A percentile compares a stretch with the other conserved stretches of the same genome.
phyloP scores from a whole-genome alignment of 1,140 invertebrate species.

The Paracyclopina nana region DNA sequence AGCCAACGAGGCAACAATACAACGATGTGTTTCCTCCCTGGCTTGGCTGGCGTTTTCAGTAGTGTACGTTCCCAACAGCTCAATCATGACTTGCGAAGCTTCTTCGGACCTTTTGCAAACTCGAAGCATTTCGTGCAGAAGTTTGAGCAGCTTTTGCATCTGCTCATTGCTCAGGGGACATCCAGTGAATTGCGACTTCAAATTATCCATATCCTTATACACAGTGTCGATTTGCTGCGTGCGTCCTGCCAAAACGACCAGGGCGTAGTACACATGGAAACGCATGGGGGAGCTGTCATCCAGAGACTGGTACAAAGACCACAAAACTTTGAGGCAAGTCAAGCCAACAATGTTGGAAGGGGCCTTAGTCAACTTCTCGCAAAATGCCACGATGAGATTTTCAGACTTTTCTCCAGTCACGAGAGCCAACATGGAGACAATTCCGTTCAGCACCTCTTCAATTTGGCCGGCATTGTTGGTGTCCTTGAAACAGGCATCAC shows the following conservation, averaged over 20 bases:
- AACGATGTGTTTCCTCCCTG: slow-evolving; percentile 83
- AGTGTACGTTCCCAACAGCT: slow-evolving; percentile 82
- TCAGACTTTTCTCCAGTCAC: slow-evolving; percentile 49
- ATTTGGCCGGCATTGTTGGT: slow-evolving; percentile 36
- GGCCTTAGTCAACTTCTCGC: slow-evolving; percentile 78
- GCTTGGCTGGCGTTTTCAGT: slow-evolving; percentile 89
- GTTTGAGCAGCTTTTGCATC: slow-evolving; percentile 70
- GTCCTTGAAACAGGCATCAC: slow-evolving; percentile 59
- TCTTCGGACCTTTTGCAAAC: slow-evolving; percentile 44
- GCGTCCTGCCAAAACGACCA: slow-evolving; percentile 61
- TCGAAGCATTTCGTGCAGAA: slow-evolving; percentile 68
- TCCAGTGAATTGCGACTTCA: slow-evolving; percentile 54
- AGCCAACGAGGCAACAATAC: slow-evolving; percentile 78
- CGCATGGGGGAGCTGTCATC: slow-evolving; percentile 58
- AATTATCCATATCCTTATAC: slow-evolving; percentile 46
- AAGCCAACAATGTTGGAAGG: slow-evolving; percentile 56
- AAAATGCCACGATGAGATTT: slow-evolving; percentile 70
- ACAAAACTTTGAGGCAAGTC: slow-evolving; percentile 60
- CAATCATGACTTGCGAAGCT: slow-evolving; percentile 88
- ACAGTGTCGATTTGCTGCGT: slow-evolving; percentile 24
- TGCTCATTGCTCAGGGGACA: slow-evolving; percentile 72
- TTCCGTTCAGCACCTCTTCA: slow-evolving; percentile 57
- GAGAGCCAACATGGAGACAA: slow-evolving; percentile 2
- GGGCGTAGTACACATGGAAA: slow-evolving; percentile 76
- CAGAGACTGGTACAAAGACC: slow-evolving; percentile 67